Percentiles rank a stretch among this genome's conserved stretches.
Evolutionary conservation across 2,888 invertebrate genomes (phyloP).

Genomic region (Melieria picta): DNA sequence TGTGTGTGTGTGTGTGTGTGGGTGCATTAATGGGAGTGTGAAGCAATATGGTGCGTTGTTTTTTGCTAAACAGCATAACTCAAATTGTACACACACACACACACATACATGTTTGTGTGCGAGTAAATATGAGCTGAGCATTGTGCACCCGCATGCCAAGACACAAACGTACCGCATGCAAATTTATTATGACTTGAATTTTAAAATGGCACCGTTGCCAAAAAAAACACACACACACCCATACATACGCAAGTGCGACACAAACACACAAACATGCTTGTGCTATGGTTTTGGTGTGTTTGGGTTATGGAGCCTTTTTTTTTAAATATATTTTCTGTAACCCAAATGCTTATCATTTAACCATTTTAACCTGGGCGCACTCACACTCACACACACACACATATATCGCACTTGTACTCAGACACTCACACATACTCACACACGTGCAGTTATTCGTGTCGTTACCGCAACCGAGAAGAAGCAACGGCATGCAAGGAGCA

Average conservation of each 20-base stretch:
- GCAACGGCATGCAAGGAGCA: too few relatives aligned
- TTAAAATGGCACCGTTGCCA: slow-evolving; percentile 1
- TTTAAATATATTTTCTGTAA: background rate
- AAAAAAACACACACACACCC: background rate
- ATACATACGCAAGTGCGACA: background rate
- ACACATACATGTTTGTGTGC: background rate
- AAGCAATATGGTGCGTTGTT: background rate
- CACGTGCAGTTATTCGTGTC: background rate
- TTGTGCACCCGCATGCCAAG: background rate
- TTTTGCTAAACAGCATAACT: background rate
- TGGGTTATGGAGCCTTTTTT: background rate
- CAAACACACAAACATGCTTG: too few relatives aligned
- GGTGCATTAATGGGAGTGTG: background rate
- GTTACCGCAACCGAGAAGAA: background rate
- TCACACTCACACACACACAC: slow-evolving; percentile 1
- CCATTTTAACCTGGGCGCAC: background rate
- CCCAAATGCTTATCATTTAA: slow-evolving; percentile 7
- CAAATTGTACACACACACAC: background rate
- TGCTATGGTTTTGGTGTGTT: background rate
- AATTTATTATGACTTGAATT: slow-evolving; percentile 1
- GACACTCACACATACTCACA: background rate
- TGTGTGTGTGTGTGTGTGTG: background rate
- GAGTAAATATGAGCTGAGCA: background rate
- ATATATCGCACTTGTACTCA: background rate
- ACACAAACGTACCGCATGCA: background rate